Evolutionary conservation across 2,113 vertebrate species (phyloP).

Genomic region (Dicrurus megarhynchus): DNA sequence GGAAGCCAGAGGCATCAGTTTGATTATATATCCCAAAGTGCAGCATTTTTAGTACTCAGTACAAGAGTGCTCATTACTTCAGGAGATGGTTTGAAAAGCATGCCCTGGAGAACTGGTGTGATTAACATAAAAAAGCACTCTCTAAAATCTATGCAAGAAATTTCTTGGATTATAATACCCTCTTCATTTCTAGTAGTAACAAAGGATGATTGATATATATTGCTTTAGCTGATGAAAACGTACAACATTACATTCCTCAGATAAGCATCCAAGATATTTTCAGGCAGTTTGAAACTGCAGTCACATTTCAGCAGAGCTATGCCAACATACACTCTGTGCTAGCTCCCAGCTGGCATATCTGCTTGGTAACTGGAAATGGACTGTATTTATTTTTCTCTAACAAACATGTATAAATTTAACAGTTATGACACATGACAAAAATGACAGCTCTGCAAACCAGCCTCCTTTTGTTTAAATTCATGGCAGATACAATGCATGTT

Average conservation of each 20-base stretch:
- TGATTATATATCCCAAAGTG: background rate
- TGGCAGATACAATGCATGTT: background rate
- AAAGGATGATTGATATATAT: constrained; percentile 36
- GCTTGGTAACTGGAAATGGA: constrained; percentile 8
- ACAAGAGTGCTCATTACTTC: constrained; percentile 41
- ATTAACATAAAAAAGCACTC: constrained; percentile 49
- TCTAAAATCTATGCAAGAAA: constrained; percentile 3
- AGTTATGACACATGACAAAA: background rate
- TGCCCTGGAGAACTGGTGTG: background rate
- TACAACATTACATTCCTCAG: background rate
- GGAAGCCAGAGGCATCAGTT: background rate
- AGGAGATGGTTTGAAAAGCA: background rate
- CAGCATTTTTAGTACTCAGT: background rate
- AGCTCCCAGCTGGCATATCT: background rate
- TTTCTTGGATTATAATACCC: constrained; percentile 1
- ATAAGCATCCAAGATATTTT: constrained; percentile 34
- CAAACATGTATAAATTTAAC: background rate
- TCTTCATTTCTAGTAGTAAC: constrained; percentile 26
- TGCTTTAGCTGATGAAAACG: constrained; percentile 14
- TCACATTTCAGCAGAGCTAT: background rate
- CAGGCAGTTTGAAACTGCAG: constrained; percentile 15
- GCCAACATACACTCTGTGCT: background rate
- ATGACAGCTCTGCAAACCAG: background rate
- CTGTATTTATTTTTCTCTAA: background rate
- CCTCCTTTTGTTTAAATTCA: background rate